These are phyloP conservation scores for Illadopsis cleaveri DNA, from an alignment of 2,113 vertebrate genomes.

Conservation along the genomic window DNA sequence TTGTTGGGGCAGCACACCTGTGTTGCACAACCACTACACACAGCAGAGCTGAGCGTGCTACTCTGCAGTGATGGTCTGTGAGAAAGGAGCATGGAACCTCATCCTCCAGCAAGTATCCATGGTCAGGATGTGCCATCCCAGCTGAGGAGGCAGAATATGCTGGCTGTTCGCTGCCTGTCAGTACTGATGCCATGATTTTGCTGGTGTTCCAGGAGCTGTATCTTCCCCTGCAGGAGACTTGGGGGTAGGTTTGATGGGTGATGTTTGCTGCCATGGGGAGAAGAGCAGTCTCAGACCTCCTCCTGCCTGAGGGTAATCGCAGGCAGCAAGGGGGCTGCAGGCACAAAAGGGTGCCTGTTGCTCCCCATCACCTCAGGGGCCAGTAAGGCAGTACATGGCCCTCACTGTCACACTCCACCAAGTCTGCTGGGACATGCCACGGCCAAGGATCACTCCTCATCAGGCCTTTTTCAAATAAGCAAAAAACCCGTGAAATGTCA, in stretches of 20 bases:
- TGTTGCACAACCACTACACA: not conserved
- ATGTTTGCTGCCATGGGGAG: not conserved
- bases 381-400: not conserved
- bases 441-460: not conserved
- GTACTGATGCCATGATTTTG: fast-evolving
- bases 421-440: not conserved
- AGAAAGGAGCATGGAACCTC: not conserved
- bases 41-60: not conserved
- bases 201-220: not conserved
- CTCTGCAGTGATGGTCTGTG: not conserved
- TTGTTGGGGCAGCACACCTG: not conserved
- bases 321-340: not conserved
- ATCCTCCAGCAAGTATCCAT: fast-evolving
- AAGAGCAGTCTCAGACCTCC: not conserved
- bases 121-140: not conserved
- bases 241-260: not conserved
- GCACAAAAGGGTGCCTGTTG: not conserved
- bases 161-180: not conserved
- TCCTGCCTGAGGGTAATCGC: fast-evolving
- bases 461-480: not conserved
- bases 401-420: not conserved
- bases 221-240: not conserved
- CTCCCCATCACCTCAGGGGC: not conserved
- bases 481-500: not conserved
- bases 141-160: not conserved